Conservation (phyloP, 2,113 vertebrate genomes). For the Chiloscyllium plagiosum region DNA sequence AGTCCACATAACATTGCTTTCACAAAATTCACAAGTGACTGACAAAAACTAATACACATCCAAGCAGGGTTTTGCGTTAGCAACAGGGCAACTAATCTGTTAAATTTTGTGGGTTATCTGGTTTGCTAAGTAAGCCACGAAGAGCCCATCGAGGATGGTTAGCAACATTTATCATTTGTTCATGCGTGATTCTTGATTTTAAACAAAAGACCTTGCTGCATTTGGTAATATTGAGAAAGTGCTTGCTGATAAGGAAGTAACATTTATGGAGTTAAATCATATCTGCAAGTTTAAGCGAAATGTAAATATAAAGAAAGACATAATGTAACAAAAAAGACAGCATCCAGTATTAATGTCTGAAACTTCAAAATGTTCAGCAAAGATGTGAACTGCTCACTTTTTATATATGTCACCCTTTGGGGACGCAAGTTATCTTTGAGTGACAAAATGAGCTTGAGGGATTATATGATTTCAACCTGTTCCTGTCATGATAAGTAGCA, state of each 20-base stretch:
- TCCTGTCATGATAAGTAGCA: not conserved
- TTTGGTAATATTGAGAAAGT: not conserved
- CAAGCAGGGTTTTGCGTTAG: not conserved
- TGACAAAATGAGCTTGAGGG: not conserved
- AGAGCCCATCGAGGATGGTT: not conserved
- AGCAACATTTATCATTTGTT: not conserved
- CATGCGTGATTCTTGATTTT: not conserved
- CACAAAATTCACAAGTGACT: too few species aligned
- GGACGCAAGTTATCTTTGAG: not conserved
- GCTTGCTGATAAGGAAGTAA: not conserved
- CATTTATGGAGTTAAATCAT: not conserved
- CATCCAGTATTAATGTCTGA: not conserved
- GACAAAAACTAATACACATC: too few species aligned
- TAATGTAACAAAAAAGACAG: not conserved
- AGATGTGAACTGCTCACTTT: not conserved
- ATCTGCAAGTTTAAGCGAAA: not conserved
- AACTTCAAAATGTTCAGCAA: not conserved
- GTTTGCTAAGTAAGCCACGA: not conserved
- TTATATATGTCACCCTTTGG: not conserved
- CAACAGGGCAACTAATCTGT: not conserved
- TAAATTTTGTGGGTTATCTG: not conserved
- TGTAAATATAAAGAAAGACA: not conserved
- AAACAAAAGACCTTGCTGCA: not conserved
- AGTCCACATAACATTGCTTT: too few species aligned
- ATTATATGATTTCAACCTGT: not conserved